Percentiles rank a stretch among this genome's conserved stretches.
These are phyloP conservation scores for Mustela nigripes DNA, from an alignment of 2,113 vertebrate genomes.

Conservation along the genomic window DNA sequence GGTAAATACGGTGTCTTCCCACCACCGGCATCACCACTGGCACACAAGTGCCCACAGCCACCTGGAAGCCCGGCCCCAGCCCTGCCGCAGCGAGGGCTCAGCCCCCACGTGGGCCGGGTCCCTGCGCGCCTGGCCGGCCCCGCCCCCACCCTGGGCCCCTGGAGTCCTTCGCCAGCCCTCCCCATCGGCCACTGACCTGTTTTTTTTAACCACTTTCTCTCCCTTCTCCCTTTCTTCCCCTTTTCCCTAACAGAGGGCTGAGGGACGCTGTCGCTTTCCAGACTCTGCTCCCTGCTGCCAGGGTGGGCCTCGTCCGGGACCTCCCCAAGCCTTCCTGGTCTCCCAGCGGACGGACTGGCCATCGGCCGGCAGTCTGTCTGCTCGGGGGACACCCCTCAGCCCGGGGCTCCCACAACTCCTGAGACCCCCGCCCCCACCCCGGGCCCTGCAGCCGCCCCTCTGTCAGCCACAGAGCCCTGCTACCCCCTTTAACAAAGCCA, in stretches of 20 bases:
- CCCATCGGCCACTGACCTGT: background rate
- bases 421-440: background rate
- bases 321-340: background rate
- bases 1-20: background rate
- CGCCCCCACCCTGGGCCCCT: background rate
- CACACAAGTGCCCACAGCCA: background rate
- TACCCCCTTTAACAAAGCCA: background rate
- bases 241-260: no score
- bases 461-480: background rate
- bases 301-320: background rate
- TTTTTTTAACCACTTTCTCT: background rate
- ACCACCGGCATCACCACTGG: rapidly evolving
- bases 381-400: background rate
- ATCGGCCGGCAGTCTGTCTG: background rate
- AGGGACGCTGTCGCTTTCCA: background rate
- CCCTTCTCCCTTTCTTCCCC: background rate
- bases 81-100: background rate
- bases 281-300: no score
- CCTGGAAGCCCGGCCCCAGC: background rate
- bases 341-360: background rate
- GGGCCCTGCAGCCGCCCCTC: background rate
- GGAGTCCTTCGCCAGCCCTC: background rate
- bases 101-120: background rate
- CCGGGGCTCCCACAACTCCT: background rate
- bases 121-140: background rate